Conservation (phyloP, 2,888 invertebrate genomes). For the Chymomyza caudatula region DNA sequence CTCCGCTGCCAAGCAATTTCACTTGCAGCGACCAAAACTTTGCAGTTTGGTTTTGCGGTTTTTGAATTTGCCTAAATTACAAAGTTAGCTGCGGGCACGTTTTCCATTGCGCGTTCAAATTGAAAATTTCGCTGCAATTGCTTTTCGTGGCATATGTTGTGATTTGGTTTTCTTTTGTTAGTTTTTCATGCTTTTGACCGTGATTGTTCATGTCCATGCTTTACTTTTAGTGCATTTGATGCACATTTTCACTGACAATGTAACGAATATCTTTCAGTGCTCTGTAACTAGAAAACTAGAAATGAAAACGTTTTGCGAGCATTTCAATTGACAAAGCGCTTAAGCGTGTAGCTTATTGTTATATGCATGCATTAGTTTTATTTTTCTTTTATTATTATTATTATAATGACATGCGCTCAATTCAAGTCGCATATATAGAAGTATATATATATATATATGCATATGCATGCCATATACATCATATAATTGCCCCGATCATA, state of each 20-base stretch:
- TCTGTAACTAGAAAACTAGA: slow-evolving; percentile 19
- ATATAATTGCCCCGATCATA: slow-evolving; percentile 66
- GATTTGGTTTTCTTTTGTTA: slow-evolving; percentile 3
- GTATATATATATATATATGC: slow-evolving; percentile 4
- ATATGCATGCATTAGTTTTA: not conserved
- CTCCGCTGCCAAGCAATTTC: not conserved
- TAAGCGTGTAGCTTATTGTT: not conserved
- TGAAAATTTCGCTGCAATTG: slow-evolving; percentile 60
- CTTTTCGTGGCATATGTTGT: slow-evolving; percentile 23
- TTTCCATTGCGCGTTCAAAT: slow-evolving; percentile 60
- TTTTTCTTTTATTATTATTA: slow-evolving; percentile 15
- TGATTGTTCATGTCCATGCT: slow-evolving; percentile 16
- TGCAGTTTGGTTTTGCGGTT: slow-evolving; percentile 8
- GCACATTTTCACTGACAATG: slow-evolving; percentile 50
- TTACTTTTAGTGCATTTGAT: slow-evolving; percentile 20
- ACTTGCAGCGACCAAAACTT: slow-evolving; percentile 10
- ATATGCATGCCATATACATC: slow-evolving; percentile 16
- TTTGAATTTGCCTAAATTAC: slow-evolving; percentile 3
- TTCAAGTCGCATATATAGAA: slow-evolving; percentile 45
- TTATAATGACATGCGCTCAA: slow-evolving; percentile 59
- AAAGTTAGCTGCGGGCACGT: slow-evolving; percentile 14
- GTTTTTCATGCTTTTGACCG: slow-evolving; percentile 35
- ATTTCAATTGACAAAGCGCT: slow-evolving; percentile 38
- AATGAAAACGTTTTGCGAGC: slow-evolving; percentile 47
- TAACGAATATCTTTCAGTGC: slow-evolving; percentile 27